These are phyloP conservation scores for Palythoa grandis DNA, from an alignment of 92 coral and sea anemone genomes.

Conservation along the genomic window DNA sequence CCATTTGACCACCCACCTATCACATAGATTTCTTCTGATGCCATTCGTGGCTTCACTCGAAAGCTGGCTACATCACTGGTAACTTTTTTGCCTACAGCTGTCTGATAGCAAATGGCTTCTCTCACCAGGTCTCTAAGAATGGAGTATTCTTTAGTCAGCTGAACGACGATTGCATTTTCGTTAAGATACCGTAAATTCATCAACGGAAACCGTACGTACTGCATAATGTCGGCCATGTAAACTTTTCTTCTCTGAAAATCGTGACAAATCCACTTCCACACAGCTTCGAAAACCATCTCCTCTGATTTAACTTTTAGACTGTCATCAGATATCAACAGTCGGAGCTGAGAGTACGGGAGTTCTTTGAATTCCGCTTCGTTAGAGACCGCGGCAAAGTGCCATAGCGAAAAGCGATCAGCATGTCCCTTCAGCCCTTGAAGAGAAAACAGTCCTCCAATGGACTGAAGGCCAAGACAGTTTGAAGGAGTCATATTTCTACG, in stretches of 20 bases:
- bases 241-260: conserved; percentile 78
- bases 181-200: conserved; percentile 87
- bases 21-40: conserved; percentile 97
- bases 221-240: conserved; percentile 84
- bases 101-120: conserved; percentile 88
- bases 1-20: conserved; percentile 99
- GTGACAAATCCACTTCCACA: conserved; percentile 93
- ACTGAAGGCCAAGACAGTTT: conserved; percentile 92
- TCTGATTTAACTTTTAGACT: conserved; percentile 94
- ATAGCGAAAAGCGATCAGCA: conserved; percentile 86
- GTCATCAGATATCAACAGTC: conserved; percentile 80
- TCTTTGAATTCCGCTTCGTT: conserved; percentile 91
- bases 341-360: conserved; percentile 85
- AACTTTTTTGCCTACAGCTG: conserved; percentile 63
- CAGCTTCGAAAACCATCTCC: conserved; percentile 89
- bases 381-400: conserved; percentile 94
- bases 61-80: conserved; percentile 73
- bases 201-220: conserved; percentile 89
- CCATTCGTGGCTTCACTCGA: conserved; percentile 97
- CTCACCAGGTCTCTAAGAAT: conserved; percentile 87
- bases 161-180: conserved; percentile 68
- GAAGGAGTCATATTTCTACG: conserved; percentile 97
- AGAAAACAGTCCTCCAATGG: conserved; percentile 82
- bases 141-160: conserved; percentile 75
- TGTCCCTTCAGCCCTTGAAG: conserved; percentile 85